Conservation (phyloP, 1,140 invertebrate genomes). For the Danaus plexippus region DNA sequence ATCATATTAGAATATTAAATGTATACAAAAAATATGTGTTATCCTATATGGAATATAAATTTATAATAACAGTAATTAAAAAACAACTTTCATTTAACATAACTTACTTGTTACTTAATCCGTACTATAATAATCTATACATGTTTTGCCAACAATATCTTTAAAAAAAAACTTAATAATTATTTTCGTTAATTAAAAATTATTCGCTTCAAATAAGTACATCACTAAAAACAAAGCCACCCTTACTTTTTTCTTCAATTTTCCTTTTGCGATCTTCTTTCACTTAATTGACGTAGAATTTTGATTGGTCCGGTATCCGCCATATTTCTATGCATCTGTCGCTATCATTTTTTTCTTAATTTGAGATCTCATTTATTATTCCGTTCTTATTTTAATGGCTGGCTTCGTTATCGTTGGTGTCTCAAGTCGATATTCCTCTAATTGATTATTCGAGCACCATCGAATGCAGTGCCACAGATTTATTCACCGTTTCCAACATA, state of each 20-base stretch:
- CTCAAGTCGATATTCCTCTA: slow-evolving; percentile 53
- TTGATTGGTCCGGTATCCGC: slow-evolving; percentile 63
- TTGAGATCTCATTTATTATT: slow-evolving; percentile 61
- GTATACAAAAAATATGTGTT: too few species aligned
- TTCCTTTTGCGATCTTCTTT: slow-evolving; percentile 67
- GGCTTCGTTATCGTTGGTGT: slow-evolving; percentile 61
- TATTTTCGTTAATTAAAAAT: too few species aligned
- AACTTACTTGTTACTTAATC: too few species aligned
- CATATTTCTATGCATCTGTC: slow-evolving; percentile 66
- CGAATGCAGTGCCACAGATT: not conserved
- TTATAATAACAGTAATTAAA: too few species aligned
- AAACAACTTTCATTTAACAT: too few species aligned
- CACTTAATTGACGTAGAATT: slow-evolving; percentile 71
- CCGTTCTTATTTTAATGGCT: slow-evolving; percentile 67
- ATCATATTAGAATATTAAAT: too few species aligned
- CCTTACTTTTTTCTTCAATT: slow-evolving; percentile 69
- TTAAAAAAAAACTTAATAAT: too few species aligned
- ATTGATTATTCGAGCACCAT: slow-evolving; percentile 36
- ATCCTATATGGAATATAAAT: too few species aligned
- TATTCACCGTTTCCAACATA: too few species aligned
- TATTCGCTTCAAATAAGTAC: slow-evolving; percentile 4
- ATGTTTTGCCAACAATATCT: too few species aligned
- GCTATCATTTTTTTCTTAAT: slow-evolving; percentile 47
- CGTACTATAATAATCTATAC: too few species aligned
- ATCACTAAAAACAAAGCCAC: slow-evolving; percentile 42